Evolutionary conservation across 2,888 invertebrate species (phyloP).

Genomic region (Timema cristinae): DNA sequence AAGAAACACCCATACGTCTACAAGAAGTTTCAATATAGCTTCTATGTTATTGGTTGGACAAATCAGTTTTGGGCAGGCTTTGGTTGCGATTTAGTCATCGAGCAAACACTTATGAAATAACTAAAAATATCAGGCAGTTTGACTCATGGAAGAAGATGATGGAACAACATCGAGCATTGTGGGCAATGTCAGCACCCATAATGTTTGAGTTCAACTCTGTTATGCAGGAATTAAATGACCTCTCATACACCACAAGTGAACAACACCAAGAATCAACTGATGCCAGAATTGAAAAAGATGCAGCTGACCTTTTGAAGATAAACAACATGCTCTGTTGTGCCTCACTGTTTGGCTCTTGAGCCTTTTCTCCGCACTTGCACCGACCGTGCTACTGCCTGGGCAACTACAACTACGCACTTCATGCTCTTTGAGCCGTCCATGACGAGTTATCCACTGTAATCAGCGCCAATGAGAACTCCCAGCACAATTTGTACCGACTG

Average conservation of each 20-base stretch:
- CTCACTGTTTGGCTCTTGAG: too few relatives aligned
- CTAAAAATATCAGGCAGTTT: background rate
- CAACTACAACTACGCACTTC: too few relatives aligned
- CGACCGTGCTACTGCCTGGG: too few relatives aligned
- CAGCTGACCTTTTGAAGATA: background rate
- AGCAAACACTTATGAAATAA: background rate
- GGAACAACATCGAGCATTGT: background rate
- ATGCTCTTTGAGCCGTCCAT: too few relatives aligned
- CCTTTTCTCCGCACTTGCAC: too few relatives aligned
- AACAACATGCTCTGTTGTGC: too few relatives aligned
- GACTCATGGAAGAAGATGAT: background rate
- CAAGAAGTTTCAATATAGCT: background rate
- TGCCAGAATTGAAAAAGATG: slow-evolving; percentile 1
- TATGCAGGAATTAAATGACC: background rate
- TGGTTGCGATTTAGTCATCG: background rate
- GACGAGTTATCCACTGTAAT: too few relatives aligned
- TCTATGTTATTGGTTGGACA: background rate
- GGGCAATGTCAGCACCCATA: background rate
- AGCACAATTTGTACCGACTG: too few relatives aligned
- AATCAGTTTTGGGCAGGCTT: slow-evolving; percentile 1
- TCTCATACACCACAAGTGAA: slow-evolving; percentile 1
- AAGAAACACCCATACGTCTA: background rate
- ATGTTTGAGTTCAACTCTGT: background rate
- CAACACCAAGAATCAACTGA: background rate
- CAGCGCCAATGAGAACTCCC: too few relatives aligned